A percentile compares a stretch with the other conserved stretches of the same genome.
phyloP scores from a whole-genome alignment of 2,797 vertebrate species.

The Phylloscopus collybita region DNA sequence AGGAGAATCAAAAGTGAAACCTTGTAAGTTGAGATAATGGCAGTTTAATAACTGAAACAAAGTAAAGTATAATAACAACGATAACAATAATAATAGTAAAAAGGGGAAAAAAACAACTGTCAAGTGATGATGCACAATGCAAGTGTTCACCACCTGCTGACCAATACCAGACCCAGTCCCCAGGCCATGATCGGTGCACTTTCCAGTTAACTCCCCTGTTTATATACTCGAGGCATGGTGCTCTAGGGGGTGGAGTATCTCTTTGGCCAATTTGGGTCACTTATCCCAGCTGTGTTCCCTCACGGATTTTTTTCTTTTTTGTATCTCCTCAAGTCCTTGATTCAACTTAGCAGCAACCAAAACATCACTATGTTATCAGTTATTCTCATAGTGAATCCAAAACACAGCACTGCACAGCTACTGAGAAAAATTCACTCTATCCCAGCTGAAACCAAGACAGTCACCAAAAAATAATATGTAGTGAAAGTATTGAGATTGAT shows the following conservation, averaged over 20 bases:
- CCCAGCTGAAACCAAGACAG: background rate
- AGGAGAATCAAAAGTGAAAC: background rate
- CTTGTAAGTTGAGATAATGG: background rate
- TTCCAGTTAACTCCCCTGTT: background rate
- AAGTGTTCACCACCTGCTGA: background rate
- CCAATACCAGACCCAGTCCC: background rate
- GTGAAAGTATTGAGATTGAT: background rate
- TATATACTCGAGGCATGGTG: background rate
- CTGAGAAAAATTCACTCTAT: background rate
- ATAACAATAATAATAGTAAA: background rate
- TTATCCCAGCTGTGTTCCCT: background rate
- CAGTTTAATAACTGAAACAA: background rate
- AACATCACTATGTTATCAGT: background rate
- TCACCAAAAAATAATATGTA: background rate
- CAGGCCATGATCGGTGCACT: fast-evolving
- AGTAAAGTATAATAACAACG: background rate
- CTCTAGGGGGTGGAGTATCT: background rate
- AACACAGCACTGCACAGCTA: background rate
- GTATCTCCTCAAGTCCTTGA: background rate
- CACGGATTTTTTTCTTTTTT: background rate
- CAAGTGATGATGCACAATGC: background rate
- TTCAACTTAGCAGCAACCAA: background rate
- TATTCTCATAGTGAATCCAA: background rate
- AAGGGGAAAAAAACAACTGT: background rate
- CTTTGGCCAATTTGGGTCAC: background rate